These are phyloP conservation scores for Neotoma lepida DNA, from an alignment of 2,113 vertebrate genomes.

Conservation along the genomic window DNA sequence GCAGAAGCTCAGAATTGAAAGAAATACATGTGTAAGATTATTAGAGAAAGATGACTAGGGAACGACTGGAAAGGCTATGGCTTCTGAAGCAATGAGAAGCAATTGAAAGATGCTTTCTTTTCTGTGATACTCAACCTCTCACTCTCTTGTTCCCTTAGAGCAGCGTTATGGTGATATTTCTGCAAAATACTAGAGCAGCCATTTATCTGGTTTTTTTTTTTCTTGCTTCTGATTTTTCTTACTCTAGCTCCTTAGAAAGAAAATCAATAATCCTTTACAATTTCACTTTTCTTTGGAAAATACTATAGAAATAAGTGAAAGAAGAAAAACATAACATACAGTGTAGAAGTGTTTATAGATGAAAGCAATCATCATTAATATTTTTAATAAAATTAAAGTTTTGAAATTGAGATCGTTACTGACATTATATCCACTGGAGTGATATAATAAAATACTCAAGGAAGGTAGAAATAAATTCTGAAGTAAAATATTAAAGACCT, in stretches of 20 bases:
- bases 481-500: neutral
- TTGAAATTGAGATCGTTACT: neutral
- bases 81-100: neutral
- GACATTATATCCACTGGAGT: neutral
- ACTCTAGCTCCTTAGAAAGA: neutral
- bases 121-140: neutral
- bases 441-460: neutral
- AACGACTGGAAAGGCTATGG: neutral
- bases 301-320: neutral
- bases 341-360: neutral
- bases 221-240: neutral
- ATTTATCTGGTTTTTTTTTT: neutral
- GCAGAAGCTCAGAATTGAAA: neutral
- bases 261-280: neutral
- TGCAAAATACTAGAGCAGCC: neutral
- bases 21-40: rapidly evolving
- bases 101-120: neutral
- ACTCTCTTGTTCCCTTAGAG: neutral
- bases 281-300: neutral
- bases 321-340: neutral
- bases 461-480: neutral
- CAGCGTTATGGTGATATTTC: neutral
- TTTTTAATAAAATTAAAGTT: neutral
- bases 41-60: neutral
- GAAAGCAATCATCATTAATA: neutral